phyloP scores from a whole-genome alignment of 2,888 invertebrate genomes.

The Idaea biselata region DNA sequence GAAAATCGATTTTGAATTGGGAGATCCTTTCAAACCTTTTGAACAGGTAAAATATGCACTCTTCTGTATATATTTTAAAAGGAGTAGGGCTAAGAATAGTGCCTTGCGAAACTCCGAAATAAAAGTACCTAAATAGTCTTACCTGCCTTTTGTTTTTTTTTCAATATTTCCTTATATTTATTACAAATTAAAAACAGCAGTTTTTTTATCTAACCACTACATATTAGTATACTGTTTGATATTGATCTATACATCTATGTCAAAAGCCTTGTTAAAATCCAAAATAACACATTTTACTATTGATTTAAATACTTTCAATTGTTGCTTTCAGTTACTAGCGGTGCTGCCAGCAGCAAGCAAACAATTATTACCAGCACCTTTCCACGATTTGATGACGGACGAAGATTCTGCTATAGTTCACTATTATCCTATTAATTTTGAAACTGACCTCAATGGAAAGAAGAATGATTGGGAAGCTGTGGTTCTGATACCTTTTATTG shows the following conservation, averaged over 20 bases:
- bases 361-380: constrained; percentile 87
- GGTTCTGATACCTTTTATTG: constrained; percentile 95
- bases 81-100: background rate
- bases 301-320: background rate
- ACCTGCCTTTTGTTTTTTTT: background rate
- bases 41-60: constrained; percentile 82
- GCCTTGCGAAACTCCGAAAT: background rate
- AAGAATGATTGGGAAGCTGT: constrained; percentile 98
- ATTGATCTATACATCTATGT: background rate
- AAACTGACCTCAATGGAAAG: constrained; percentile 97
- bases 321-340: constrained; percentile 84
- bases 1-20: constrained; percentile 90
- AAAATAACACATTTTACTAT: background rate
- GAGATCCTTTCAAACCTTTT: constrained; percentile 94
- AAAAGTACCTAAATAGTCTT: background rate
- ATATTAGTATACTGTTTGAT: too few species aligned
- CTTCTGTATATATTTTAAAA: background rate
- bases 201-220: too few species aligned
- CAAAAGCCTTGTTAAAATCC: background rate
- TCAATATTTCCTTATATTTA: background rate
- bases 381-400: constrained; percentile 88
- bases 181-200: background rate
- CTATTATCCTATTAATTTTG: constrained; percentile 95
- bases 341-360: constrained; percentile 94
- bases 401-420: constrained; percentile 91